Evolutionary conservation across 1,140 invertebrate genomes (phyloP).

Genomic region (Anthonomus grandis): DNA sequence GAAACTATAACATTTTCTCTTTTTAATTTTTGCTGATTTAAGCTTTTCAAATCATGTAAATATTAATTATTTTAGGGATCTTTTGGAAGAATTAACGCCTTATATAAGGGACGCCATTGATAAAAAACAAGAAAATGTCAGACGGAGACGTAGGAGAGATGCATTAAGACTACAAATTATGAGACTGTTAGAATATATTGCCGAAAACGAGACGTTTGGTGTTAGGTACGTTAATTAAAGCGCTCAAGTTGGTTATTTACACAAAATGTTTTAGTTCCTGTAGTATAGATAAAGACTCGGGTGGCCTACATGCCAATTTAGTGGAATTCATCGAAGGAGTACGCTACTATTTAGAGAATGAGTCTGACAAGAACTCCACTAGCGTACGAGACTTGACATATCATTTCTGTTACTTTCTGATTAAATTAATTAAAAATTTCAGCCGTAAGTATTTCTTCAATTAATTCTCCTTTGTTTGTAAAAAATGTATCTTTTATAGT

Average conservation of each 20-base stretch:
- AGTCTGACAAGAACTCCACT: conserved; percentile 82
- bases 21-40: neutral
- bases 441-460: conserved; percentile 61
- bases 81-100: conserved; percentile 92
- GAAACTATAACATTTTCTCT: neutral
- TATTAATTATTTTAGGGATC: conserved; percentile 73
- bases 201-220: conserved; percentile 88
- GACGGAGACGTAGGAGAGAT: conserved; percentile 83
- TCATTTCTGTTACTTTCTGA: conserved; percentile 92
- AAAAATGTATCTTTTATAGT: conserved; percentile 58
- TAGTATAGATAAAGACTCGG: conserved; percentile 78
- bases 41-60: conserved; percentile 5
- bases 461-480: neutral
- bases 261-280: conserved; percentile 61
- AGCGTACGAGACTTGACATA: conserved; percentile 80
- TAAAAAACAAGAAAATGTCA: conserved; percentile 94
- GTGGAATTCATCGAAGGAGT: conserved; percentile 96
- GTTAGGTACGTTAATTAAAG: conserved; percentile 34
- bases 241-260: neutral
- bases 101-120: conserved; percentile 96
- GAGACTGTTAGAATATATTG: conserved; percentile 86
- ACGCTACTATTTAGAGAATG: conserved; percentile 84
- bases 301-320: conserved; percentile 80
- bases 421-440: conserved; percentile 91
- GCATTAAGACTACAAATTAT: conserved; percentile 88